phyloP scores from a whole-genome alignment of 2,888 invertebrate genomes.

The Polydrusus tereticollis region DNA sequence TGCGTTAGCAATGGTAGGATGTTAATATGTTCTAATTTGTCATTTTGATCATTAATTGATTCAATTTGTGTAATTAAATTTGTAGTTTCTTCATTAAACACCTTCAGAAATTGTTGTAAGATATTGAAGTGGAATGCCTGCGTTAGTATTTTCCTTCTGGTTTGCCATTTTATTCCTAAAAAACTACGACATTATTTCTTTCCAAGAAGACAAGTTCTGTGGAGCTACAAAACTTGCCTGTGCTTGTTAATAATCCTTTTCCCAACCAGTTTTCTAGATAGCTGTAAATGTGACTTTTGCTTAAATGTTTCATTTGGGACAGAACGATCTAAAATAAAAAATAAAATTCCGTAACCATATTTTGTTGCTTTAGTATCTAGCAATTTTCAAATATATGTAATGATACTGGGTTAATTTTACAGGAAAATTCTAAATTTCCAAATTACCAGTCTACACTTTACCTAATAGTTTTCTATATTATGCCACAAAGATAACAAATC shows the following conservation, averaged over 20 bases:
- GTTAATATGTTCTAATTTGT: constrained; percentile 57
- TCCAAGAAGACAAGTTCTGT: too few species aligned
- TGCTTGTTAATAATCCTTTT: constrained; percentile 49
- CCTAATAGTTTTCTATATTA: too few species aligned
- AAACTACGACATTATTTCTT: too few species aligned
- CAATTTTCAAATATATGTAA: too few species aligned
- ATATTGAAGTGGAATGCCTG: constrained; percentile 67
- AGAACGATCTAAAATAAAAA: constrained; percentile 45
- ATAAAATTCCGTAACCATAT: neutral
- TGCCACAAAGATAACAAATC: too few species aligned
- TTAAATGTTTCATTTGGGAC: constrained; percentile 48
- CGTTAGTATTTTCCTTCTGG: constrained; percentile 64
- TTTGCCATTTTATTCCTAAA: constrained; percentile 66
- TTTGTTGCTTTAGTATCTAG: too few species aligned
- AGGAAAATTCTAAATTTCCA: too few species aligned
- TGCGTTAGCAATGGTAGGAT: constrained; percentile 67
- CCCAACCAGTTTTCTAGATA: constrained; percentile 49
- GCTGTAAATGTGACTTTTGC: constrained; percentile 46
- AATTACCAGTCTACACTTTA: too few species aligned
- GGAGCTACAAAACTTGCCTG: constrained; percentile 20
- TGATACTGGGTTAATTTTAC: too few species aligned
- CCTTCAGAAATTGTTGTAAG: constrained; percentile 60
- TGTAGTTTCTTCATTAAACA: constrained; percentile 61
- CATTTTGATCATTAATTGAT: constrained; percentile 50
- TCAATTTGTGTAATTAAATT: constrained; percentile 57